Percentiles rank a stretch among this genome's conserved stretches.
Evolutionary conservation across 2,797 vertebrate genomes (phyloP).

Genomic region (Betta splendens): DNA sequence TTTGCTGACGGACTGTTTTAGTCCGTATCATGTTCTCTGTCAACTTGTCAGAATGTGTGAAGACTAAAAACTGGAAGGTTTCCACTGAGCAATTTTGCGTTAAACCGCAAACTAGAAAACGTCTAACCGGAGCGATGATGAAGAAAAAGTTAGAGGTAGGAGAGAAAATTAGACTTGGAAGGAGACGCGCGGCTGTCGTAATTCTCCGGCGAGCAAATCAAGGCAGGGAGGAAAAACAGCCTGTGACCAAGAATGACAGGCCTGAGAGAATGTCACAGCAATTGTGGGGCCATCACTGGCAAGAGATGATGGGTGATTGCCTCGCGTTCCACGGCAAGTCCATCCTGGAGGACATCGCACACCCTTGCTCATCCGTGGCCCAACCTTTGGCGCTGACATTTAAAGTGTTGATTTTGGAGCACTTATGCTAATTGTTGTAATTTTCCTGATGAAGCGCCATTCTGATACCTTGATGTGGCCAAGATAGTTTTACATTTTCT

Average conservation of each 20-base stretch:
- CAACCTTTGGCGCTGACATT: slow-evolving; percentile 99
- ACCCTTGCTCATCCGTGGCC: slow-evolving; percentile 96
- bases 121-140: slow-evolving; percentile 33
- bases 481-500: slow-evolving; percentile 99
- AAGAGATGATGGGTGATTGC: slow-evolving; percentile 98
- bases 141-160: slow-evolving; percentile 45
- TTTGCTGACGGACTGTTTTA: slow-evolving; percentile 38
- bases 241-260: slow-evolving; percentile 93
- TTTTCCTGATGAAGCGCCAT: slow-evolving; percentile 99
- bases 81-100: not conserved
- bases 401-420: slow-evolving; percentile 99
- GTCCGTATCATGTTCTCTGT: slow-evolving; percentile 16
- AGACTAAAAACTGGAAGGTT: slow-evolving; percentile 1
- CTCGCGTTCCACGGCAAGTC: slow-evolving; percentile 94
- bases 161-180: slow-evolving; percentile 53
- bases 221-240: slow-evolving; percentile 82
- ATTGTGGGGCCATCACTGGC: slow-evolving; percentile 99
- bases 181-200: slow-evolving; percentile 81
- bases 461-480: slow-evolving; percentile 99
- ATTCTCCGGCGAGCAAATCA: slow-evolving; percentile 85
- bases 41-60: not conserved
- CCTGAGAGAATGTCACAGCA: slow-evolving; percentile 99
- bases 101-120: slow-evolving; percentile 37
- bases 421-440: slow-evolving; percentile 99
- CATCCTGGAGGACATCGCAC: slow-evolving; percentile 89